Base-by-base conservation (phyloP, 1,140 invertebrate species). In the Panulirus ornatus region DNA sequence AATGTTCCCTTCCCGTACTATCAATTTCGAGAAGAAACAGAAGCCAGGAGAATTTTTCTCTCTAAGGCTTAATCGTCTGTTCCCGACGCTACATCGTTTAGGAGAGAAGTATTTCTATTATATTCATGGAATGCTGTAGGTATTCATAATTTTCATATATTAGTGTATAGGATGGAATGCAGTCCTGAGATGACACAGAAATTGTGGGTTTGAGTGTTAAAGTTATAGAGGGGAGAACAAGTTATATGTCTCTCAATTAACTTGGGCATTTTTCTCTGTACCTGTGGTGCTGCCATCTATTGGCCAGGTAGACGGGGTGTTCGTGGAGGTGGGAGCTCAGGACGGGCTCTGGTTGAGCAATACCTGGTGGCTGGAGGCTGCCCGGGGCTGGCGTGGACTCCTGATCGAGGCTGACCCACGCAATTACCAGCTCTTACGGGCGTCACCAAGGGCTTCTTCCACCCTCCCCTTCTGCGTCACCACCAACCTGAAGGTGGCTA, bases 301-400 rank as follows among this genome's bases (percentile, higher is more conserved):
- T 22, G 51, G 22, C 2, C 82, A 73, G 66, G 19, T 22, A 5
- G 70, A 30, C 40, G 83, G 83, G 0, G 83, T 85, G 66, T 85
- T 75, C 70, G 83, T 85, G 83, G 83, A 85, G 63, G 70, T 85
- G n/a, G 83, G 83, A 11, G 83, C 83, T 0, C 66, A 85, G 27
- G 83, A 85, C 42, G 83, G 83, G 9, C 40, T 47, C 22, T 85
- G 83, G 83, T 40, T 85, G 40, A 85, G 83, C n/a, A 85, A 85
- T 70, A 85, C 83, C 6, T 85, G 83, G 83, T 75, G 83, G 83
- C 70, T 85, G 83, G 83, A 85, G 83, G 40, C 83, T 1, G 30
- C 5, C 42, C 36, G 6, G 70, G 83, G 83, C n/a, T 85, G 83
- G 83, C 63, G 83, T 8, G 83, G 83, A 11, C 19, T 85, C 40